phyloP scores from a whole-genome alignment of 2,888 invertebrate species.

The Vanessa cardui region DNA sequence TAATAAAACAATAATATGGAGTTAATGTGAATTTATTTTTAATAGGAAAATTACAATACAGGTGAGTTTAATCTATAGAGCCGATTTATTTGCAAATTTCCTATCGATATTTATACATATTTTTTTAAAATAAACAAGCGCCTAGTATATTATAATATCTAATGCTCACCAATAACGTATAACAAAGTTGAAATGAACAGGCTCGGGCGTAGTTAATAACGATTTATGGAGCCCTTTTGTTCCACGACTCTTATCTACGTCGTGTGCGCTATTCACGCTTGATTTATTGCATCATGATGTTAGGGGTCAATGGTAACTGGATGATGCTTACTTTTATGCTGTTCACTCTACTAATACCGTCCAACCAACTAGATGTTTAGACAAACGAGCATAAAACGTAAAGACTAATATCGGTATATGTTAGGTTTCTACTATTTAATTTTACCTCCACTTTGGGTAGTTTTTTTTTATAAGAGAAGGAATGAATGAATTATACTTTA shows the following conservation, averaged over 20 bases:
- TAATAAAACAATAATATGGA: no score
- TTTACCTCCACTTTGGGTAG: neutral
- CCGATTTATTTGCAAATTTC: no score
- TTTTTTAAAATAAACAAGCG: neutral
- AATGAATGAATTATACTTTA: no score
- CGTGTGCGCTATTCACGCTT: conserved; percentile 74
- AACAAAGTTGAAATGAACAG: conserved; percentile 53
- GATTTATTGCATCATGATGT: conserved; percentile 70
- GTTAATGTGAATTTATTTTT: no score
- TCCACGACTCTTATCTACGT: conserved; percentile 73
- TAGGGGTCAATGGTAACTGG: conserved; percentile 58
- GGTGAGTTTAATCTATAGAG: no score
- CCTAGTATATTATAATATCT: conserved; percentile 4
- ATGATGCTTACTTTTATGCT: conserved; percentile 39
- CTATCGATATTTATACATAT: no score
- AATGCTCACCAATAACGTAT: conserved; percentile 13
- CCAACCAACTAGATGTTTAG: conserved; percentile 1
- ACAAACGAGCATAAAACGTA: neutral
- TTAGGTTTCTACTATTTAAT: neutral
- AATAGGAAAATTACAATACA: no score
- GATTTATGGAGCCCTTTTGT: conserved; percentile 81
- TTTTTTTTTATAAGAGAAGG: no score
- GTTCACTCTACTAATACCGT: conserved; percentile 13
- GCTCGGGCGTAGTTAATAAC: conserved; percentile 57
- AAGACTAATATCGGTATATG: neutral